phyloP scores from a whole-genome alignment of 2,113 vertebrate genomes.

The Zapornia atra region DNA sequence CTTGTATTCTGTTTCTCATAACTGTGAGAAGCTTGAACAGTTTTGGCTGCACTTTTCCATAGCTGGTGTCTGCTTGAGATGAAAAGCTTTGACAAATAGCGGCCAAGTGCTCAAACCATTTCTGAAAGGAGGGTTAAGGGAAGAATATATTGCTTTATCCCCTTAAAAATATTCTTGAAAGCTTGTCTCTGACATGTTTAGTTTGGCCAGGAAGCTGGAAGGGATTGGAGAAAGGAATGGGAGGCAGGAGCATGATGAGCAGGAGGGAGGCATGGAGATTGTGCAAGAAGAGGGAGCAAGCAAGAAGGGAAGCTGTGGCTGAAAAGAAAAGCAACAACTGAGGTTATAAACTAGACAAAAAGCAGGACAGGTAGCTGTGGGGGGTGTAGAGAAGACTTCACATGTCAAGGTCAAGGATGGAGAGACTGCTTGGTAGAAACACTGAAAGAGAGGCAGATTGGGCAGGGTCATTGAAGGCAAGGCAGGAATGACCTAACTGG shows the following conservation, averaged over 20 bases:
- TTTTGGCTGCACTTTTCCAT: background rate
- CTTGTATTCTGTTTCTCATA: background rate
- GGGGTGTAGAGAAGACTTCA: background rate
- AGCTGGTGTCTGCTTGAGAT: background rate
- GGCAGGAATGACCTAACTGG: background rate
- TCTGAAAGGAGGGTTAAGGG: background rate
- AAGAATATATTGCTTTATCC: background rate
- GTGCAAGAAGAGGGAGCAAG: background rate
- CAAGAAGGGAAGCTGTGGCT: background rate
- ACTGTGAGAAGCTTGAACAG: background rate
- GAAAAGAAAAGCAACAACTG: background rate
- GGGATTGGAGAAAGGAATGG: background rate
- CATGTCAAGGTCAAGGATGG: background rate
- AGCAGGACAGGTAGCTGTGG: background rate
- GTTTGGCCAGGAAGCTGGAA: background rate
- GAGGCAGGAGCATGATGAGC: background rate
- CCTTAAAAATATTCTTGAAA: background rate
- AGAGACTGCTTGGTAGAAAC: background rate
- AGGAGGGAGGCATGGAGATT: background rate
- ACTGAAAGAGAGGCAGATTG: background rate
- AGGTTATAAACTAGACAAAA: background rate
- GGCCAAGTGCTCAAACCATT: background rate
- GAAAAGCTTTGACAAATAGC: background rate
- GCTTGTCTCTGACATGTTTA: background rate
- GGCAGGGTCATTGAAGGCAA: background rate